These are phyloP conservation scores for Nomada lathburiana DNA, from an alignment of 2,888 invertebrate species.

Conservation along the genomic window DNA sequence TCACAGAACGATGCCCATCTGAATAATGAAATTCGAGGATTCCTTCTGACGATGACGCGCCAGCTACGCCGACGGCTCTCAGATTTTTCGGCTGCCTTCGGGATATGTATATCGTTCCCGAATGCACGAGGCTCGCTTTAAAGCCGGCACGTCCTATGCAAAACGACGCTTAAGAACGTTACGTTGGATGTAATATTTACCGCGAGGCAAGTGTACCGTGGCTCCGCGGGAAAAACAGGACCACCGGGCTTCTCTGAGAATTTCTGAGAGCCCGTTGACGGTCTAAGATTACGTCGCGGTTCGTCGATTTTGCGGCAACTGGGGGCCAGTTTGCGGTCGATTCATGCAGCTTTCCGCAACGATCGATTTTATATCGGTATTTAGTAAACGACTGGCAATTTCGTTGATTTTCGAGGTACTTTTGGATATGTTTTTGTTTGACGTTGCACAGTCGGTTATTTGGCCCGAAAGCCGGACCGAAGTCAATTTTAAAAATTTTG, in stretches of 20 bases:
- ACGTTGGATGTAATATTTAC: conserved; percentile 55
- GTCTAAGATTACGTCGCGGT: neutral
- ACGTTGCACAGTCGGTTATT: too few species aligned
- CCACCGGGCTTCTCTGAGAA: neutral
- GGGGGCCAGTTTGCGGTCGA: neutral
- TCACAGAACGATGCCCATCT: conserved; percentile 74
- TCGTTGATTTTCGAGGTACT: too few species aligned
- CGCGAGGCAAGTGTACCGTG: neutral
- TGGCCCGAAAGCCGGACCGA: too few species aligned
- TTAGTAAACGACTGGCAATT: too few species aligned
- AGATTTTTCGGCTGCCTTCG: conserved; percentile 62
- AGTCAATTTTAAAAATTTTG: too few species aligned
- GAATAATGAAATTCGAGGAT: conserved; percentile 73
- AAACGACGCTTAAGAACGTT: conserved; percentile 55
- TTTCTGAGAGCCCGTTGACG: neutral
- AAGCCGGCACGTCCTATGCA: conserved; percentile 39
- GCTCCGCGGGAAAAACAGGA: neutral
- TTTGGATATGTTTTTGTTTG: too few species aligned
- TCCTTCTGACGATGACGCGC: conserved; percentile 67
- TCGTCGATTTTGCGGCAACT: neutral
- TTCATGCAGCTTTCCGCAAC: neutral
- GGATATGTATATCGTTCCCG: conserved; percentile 36
- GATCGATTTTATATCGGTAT: too few species aligned
- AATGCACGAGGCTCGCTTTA: conserved; percentile 32
- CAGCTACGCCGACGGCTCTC: conserved; percentile 22